Conservation (phyloP, 2,797 vertebrate genomes). For the Geotrypetes seraphini region DNA sequence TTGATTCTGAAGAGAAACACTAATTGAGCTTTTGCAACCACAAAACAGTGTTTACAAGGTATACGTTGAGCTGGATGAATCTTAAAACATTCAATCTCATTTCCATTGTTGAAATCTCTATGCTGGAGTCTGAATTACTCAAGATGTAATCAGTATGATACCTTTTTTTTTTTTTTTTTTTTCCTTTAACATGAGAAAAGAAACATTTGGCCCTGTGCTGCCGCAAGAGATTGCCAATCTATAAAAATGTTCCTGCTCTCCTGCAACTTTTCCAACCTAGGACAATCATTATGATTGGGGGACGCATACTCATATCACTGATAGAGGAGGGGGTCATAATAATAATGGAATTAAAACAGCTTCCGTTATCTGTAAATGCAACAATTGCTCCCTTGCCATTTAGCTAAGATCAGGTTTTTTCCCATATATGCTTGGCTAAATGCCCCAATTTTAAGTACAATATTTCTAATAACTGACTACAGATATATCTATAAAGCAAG, state of each 20-base stretch:
- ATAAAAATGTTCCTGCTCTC: conserved; percentile 35
- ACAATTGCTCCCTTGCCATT: conserved; percentile 22
- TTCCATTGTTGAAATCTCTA: conserved; percentile 24
- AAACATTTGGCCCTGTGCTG: conserved; percentile 19
- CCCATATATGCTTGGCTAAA: not conserved
- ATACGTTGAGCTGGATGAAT: not conserved
- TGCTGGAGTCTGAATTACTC: conserved; percentile 10
- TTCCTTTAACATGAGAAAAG: conserved; percentile 4
- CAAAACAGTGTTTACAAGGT: conserved; percentile 32
- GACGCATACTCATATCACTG: conserved; percentile 5
- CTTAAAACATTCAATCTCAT: conserved; percentile 20
- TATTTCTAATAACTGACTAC: conserved; percentile 23
- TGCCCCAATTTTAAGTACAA: conserved; percentile 19
- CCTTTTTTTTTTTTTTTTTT: not conserved
- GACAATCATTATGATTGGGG: conserved; percentile 37
- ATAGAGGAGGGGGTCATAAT: conserved; percentile 34
- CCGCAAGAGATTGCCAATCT: conserved; percentile 39
- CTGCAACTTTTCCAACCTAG: conserved; percentile 25
- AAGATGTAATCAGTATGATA: conserved; percentile 12
- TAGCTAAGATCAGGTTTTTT: conserved; percentile 19
- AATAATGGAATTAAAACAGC: conserved; percentile 34
- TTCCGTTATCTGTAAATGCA: conserved; percentile 30
- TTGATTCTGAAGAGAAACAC: conserved; percentile 16
- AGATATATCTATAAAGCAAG: too few relatives aligned
- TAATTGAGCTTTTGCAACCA: conserved; percentile 30